Evolutionary conservation across 2,888 invertebrate species (phyloP).

Genomic region (Chydorus sphaericus): DNA sequence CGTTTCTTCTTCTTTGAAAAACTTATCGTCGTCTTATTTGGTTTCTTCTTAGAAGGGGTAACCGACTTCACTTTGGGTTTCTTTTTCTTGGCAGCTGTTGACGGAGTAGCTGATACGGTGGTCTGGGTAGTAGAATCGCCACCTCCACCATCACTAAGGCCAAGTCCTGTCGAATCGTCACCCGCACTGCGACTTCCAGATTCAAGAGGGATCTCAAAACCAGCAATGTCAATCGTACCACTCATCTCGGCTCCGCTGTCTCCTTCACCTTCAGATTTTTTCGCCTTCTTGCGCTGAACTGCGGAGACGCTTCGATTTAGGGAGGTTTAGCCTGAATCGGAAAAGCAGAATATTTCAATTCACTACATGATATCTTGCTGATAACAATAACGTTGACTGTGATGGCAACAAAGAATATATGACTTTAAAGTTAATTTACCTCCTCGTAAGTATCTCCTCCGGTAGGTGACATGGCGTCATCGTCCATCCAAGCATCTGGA

Average conservation of each 20-base stretch:
- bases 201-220: background rate
- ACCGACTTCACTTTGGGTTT: conserved; percentile 24
- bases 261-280: background rate
- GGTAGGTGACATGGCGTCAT: background rate
- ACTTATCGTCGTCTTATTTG: conserved; percentile 21
- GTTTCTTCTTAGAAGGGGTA: conserved; percentile 23
- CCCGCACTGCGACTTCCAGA: conserved; percentile 12
- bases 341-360: too few relatives aligned
- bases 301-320: too few relatives aligned
- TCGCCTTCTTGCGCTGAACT: conserved; percentile 6
- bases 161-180: background rate
- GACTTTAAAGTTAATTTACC: background rate
- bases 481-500: background rate
- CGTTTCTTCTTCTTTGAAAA: conserved; percentile 16
- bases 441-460: background rate
- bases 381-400: background rate
- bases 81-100: conserved; percentile 21
- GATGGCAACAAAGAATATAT: background rate
- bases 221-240: background rate
- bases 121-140: background rate
- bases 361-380: too few relatives aligned
- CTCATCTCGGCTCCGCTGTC: conserved; percentile 7
- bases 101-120: background rate
- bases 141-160: conserved; percentile 5
- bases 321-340: background rate